Conservation (phyloP, 2,888 invertebrate species). For the Chalcosyrphus nemorum region DNA sequence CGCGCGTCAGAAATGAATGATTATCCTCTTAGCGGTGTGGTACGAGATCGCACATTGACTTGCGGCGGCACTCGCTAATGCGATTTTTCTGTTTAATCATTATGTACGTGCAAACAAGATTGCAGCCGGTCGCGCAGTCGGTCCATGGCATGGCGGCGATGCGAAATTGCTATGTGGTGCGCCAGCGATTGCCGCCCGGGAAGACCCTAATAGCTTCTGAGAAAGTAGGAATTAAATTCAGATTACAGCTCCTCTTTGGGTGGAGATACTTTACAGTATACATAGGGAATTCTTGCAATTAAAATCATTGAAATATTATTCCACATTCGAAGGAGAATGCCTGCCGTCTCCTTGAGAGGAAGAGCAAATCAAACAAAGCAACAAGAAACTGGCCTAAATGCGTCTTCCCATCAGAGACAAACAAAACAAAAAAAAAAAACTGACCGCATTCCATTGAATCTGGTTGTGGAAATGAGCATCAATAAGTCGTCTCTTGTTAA, state of each 20-base stretch:
- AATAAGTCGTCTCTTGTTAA: slow-evolving; percentile 32
- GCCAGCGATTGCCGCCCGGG: slow-evolving; percentile 8
- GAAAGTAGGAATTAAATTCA: slow-evolving; percentile 68
- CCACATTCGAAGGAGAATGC: slow-evolving; percentile 8
- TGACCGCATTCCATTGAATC: slow-evolving; percentile 40
- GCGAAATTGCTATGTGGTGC: slow-evolving; percentile 36
- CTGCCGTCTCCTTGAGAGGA: neutral
- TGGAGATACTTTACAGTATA: neutral
- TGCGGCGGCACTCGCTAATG: slow-evolving; percentile 59
- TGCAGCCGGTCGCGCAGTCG: slow-evolving; percentile 7
- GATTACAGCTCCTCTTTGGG: slow-evolving; percentile 50
- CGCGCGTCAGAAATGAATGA: slow-evolving; percentile 66
- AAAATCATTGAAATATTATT: slow-evolving; percentile 70
- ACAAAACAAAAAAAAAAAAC: neutral
- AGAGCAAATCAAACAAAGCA: slow-evolving; percentile 14
- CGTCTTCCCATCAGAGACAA: no score
- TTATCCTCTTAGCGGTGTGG: slow-evolving; percentile 59
- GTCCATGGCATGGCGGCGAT: slow-evolving; percentile 7
- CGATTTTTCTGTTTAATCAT: slow-evolving; percentile 70
- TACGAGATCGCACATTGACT: slow-evolving; percentile 23
- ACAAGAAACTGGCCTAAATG: slow-evolving; percentile 24
- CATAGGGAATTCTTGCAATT: slow-evolving; percentile 62
- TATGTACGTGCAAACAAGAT: slow-evolving; percentile 66
- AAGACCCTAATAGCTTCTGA: slow-evolving; percentile 66
- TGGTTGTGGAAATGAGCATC: slow-evolving; percentile 17